Evolutionary conservation across 1,140 invertebrate species (phyloP), one percentile per base, ranked within the genome.

Genomic region (Philotrypesis tridentata): DNA sequence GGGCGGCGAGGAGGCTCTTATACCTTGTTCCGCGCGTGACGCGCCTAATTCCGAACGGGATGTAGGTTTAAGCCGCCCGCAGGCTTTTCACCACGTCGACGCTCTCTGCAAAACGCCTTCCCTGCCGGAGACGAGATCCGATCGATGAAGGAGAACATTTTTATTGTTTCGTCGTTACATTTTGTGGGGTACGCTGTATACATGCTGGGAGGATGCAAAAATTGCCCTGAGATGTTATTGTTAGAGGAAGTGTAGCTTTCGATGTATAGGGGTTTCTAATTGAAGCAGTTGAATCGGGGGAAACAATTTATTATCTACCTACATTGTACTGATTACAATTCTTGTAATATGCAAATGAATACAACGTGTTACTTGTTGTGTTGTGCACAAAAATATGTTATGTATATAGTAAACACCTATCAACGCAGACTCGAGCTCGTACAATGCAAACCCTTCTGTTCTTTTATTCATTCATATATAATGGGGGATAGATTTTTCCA

Each of bases 271-370:
- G 5, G 21, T 5, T 55, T 55, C 21, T 55, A 55, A 55, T 55
- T 55, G 48, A 55, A 55, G 48, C 14, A 55, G 1, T 55, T 21
- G 0, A 2, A 55, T 55, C 14, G 43, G 17, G 17, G 43, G 43
- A 48, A 48, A 27, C 61, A 27, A 63, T 65, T 65, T 65, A 65
- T 75, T 48, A 75, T 33, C 55, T 21, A 27, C 14, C 33, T 70
- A 72, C 27, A 27, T 43, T 43, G 43, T 31, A 60, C 2, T 29
- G 27, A 43, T 60, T 73, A 21, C 55, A 75, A 21, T n/a, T 4
- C 17, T 17, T 74, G 27, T 74, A 33, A 37, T 43, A 77, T 67
- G 33, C 31, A 77, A 65, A 77, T 67, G 5, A 43, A 27, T 25
- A 77, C 27, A 31, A 23, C 23, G 8, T 8, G 12, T 27, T 43